Base-by-base conservation (phyloP, 2,888 invertebrate species). In the Eristalinus sepulchralis region DNA sequence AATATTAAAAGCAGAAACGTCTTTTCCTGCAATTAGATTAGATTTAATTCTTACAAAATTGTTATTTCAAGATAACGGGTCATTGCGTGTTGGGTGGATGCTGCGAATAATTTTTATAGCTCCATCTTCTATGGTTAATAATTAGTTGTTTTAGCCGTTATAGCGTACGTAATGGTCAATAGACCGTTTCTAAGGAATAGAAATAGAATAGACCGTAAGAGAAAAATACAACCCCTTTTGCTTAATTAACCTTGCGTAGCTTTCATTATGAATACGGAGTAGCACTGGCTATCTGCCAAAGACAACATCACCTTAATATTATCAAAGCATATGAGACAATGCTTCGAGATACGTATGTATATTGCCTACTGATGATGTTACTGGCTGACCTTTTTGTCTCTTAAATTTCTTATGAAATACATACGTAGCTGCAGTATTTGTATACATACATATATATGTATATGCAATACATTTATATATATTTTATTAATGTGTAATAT, bases 351-450 rank as follows among this genome's bases (percentile, higher is more conserved):
- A 27, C 27, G 5, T 27, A 27, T 27, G 34, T 72, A 64, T 22
- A 72, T 63, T 57, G 47, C 34, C 36, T n/a, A 39, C 31, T 31
- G 20, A 6, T 59, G 22, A 39, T 67, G 53, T 57, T 57, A n/a
- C 24, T 68, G 34, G 67, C 53, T 76, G 67, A 67, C 76, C 76
- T 76, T 67, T n/a, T 27, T 67, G 39, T 66, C 64, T 39, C 36
- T 17, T 31, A 75, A 20, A 57, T 75, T 75, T 27, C 20, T 0
- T 55, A 27, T 27, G 13, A n/a, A 13, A 27, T 27, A 27, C 27
- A 27, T 27, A 27, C 27, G 13, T 8, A 31, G n/a, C n/a, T n/a
- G n/a, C n/a, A n/a, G n/a, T n/a, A n/a, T n/a, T n/a, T n/a, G 27
- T 20, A 60, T 60, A 17, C 9, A 27, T n/a, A 60, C 11, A 6